Base-by-base conservation (phyloP, 1,140 invertebrate genomes). In the Solenopsis invicta region DNA sequence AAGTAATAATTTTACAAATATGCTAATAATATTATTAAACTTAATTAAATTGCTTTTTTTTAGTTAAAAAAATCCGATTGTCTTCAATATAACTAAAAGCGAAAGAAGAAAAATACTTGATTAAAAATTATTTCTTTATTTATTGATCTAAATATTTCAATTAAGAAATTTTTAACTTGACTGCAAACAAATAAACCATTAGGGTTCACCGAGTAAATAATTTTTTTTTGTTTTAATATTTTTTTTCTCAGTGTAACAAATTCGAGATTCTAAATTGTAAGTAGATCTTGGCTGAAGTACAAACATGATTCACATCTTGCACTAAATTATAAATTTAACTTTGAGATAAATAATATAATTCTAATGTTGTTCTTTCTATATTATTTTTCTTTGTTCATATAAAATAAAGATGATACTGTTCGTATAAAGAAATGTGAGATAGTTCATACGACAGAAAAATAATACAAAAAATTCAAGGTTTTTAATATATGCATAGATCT, bases 401-500 rank as follows among this genome's bases (percentile, higher is more conserved):
- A 1, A 64, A 18, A 64, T 64, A n/a, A 64, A 62, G 13, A 34
- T 16, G 5, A 61, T 62, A 34, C 34, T 8, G 16, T 34, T 2
- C 18, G 34, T 29, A 29, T 29, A 8, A 34, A 24, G 34, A n/a
- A 29, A 37, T 1, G 13, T 12, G 1, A 66, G 16, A 64, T 64
- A 18, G 9, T 37, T 29, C 4, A 10, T 24, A 24, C 12, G 9
- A 0, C 34, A 37, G 2, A 10, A 24, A 64, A 8, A 64, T 37
- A 3, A 37, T 37, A 2, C n/a, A 37, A 66, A 9, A 64, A 64
- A 37, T 18, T 34, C 29, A 34, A 72, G 16, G 9, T 72, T 37
- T 10, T 12, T 37, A 74, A 56, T 52, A 54, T 72, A 52, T n/a
- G n/a, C 52, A 52, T n/a, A 9, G n/a, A 56, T 21, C n/a, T 75